Evolutionary conservation across 2,888 invertebrate genomes (phyloP).

Genomic region (Agrochola circellaris): DNA sequence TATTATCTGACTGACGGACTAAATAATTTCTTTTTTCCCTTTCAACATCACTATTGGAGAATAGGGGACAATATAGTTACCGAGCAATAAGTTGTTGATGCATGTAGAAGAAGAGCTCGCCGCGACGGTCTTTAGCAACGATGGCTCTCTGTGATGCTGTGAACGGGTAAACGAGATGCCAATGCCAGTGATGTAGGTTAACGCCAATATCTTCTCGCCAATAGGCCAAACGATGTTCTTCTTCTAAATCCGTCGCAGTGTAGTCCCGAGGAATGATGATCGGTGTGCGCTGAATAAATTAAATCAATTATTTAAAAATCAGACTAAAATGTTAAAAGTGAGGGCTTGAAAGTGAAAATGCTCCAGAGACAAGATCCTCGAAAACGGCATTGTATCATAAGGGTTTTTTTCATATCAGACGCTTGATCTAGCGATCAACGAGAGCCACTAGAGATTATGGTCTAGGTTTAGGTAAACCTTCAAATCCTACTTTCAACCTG

Average conservation of each 20-base stretch:
- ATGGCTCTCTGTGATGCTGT: conserved; percentile 89
- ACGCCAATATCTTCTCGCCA: conserved; percentile 96
- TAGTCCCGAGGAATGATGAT: conserved; percentile 94
- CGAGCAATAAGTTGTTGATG: conserved; percentile 91
- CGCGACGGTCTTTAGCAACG: conserved; percentile 94
- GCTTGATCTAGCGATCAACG: too few relatives aligned
- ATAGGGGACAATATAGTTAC: conserved; percentile 67
- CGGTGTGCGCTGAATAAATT: conserved; percentile 85
- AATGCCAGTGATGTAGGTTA: conserved; percentile 95
- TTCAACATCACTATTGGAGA: neutral
- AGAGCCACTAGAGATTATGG: too few relatives aligned
- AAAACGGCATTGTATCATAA: neutral
- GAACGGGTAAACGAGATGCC: conserved; percentile 95
- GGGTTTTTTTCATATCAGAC: neutral
- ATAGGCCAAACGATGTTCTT: conserved; percentile 95
- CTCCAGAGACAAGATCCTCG: neutral
- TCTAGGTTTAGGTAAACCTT: too few relatives aligned
- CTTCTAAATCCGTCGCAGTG: conserved; percentile 95
- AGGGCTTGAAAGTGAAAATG: neutral
- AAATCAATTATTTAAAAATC: neutral
- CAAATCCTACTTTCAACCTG: too few relatives aligned
- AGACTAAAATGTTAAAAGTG: neutral
- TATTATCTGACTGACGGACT: too few relatives aligned
- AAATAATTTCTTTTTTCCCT: too few relatives aligned
- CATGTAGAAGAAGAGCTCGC: conserved; percentile 95